Evolutionary conservation across 2,888 invertebrate genomes (phyloP), one percentile per base, ranked within the genome.

Genomic region (Drosophila picticornis): DNA sequence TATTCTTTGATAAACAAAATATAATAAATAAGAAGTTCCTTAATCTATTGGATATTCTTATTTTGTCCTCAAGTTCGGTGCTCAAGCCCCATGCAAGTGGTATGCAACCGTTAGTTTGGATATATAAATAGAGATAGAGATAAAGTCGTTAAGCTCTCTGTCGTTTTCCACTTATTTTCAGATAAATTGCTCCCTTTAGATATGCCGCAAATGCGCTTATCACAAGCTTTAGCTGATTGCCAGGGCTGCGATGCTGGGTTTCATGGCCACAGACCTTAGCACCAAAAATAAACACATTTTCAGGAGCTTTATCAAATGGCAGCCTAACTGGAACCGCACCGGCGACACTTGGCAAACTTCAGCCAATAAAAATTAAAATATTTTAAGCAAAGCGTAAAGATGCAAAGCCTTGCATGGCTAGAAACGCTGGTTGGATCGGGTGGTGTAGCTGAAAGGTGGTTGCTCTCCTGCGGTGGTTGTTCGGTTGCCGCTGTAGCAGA

Each of bases 361-460:
- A 66, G 85, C 88, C 87, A 89, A 87, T 87, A 87, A 87, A 87
- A 89, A 87, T 87, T 89, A 89, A 87, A 85, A 87, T 89, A 87
- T 88, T 87, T 46, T 87, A 88, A 88, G 85, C 82, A 85, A 84
- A 86, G 84, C 86, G 88, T 77, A 86, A 85, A 81, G 85, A 85
- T 86, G 88, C 85, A 88, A 85, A 85, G 88, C 85, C 82, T 72
- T 73, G 88, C 85, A 85, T 86, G 78, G 72, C 69, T 67, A 34
- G 69, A 48, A 69, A 46, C 36, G 50, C n/a, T n/a, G 31, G 27
- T 57, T n/a, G 50, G 29, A 4, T 34, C 4, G 29, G 7, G 7
- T 4, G 36, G 38, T 27, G 27, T 29, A 27, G 57, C 46, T 32
- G 34, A 22, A 58, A 63, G 63, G 40, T 59, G 72, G 56, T 53